These are phyloP conservation scores for Agelas oroides DNA, from an alignment of 37 sponge, comb jelly and placozoan genomes.

Conservation along the genomic window DNA sequence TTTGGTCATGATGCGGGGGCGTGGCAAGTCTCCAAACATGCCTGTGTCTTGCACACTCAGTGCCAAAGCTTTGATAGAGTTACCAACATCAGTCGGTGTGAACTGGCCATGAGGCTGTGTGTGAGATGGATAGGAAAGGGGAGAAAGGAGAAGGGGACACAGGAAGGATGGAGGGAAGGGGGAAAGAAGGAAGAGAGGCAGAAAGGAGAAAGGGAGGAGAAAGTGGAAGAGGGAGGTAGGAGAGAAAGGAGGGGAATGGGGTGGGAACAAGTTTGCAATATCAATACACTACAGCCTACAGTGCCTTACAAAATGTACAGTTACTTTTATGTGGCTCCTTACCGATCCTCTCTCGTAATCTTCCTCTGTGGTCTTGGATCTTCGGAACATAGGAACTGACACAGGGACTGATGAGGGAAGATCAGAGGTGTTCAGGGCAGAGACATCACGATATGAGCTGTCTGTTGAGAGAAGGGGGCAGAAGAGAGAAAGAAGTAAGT, in stretches of 20 bases:
- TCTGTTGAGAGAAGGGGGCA: too few relatives aligned
- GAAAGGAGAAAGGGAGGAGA: not conserved
- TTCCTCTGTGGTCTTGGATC: too few relatives aligned
- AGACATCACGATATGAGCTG: slow-evolving; percentile 53
- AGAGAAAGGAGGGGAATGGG: too few relatives aligned
- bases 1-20: slow-evolving; percentile 57
- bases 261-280: too few relatives aligned
- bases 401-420: slow-evolving; percentile 68
- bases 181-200: too few relatives aligned
- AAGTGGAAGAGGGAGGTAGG: too few relatives aligned
- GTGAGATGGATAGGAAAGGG: not conserved
- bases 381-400: slow-evolving; percentile 43
- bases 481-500: too few relatives aligned
- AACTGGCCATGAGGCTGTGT: slow-evolving; percentile 8
- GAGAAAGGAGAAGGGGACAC: not conserved
- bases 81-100: slow-evolving; percentile 46
- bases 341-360: too few relatives aligned
- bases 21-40: slow-evolving; percentile 86
- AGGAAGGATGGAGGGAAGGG: too few relatives aligned
- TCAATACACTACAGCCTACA: too few relatives aligned
- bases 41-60: slow-evolving; percentile 85
- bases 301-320: too few relatives aligned
- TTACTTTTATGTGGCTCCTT: too few relatives aligned
- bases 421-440: not conserved
- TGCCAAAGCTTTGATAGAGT: slow-evolving; percentile 72